A percentile compares a stretch with the other conserved stretches of the same genome.
phyloP scores from a whole-genome alignment of 2,113 vertebrate species.

The Shinisaurus crocodilurus region DNA sequence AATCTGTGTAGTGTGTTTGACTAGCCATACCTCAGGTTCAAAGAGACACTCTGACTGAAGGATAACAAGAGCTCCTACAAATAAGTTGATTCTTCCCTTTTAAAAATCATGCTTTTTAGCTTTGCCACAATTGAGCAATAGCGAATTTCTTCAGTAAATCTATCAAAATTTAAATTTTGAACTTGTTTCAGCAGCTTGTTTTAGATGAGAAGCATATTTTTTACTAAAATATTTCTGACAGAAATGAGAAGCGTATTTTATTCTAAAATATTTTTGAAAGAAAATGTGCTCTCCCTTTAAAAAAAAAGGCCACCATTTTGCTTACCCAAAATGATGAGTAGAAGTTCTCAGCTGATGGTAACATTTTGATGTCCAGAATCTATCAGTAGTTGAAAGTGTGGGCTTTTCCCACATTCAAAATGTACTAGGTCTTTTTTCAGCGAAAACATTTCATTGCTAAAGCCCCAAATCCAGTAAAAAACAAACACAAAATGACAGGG shows the following conservation, averaged over 20 bases:
- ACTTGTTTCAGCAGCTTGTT: not conserved
- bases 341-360: not conserved
- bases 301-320: not conserved
- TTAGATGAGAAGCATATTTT: not conserved
- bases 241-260: not conserved
- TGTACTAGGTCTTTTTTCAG: not conserved
- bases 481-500: not conserved
- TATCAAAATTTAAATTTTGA: not conserved
- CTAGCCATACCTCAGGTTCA: constrained; percentile 52
- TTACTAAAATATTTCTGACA: not conserved
- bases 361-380: not conserved
- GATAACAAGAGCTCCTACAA: constrained; percentile 38
- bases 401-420: not conserved
- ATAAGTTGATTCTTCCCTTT: constrained; percentile 40
- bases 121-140: not conserved
- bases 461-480: constrained; percentile 2
- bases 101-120: constrained; percentile 49
- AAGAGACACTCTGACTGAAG: constrained; percentile 44
- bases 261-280: not conserved
- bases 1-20: constrained; percentile 42
- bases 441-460: not conserved
- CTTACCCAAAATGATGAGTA: not conserved
- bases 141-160: not conserved
- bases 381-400: not conserved
- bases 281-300: not conserved